A percentile compares a stretch with the other conserved stretches of the same genome.
These are phyloP conservation scores for Odontamblyopus lacepedii DNA, from an alignment of 2,797 vertebrate genomes.

Conservation along the genomic window DNA sequence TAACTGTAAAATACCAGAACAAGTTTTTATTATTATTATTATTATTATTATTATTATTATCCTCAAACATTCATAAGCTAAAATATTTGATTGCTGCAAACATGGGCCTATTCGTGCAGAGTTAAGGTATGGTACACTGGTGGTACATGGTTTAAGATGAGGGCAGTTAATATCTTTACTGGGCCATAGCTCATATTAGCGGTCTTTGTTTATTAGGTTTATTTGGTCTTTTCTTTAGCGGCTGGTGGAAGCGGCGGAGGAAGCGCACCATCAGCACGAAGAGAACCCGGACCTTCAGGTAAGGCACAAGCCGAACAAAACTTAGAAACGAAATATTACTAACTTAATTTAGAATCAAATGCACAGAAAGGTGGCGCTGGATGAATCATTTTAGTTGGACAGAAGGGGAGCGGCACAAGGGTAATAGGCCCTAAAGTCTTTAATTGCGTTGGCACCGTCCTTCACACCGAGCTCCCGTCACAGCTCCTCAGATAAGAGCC, in stretches of 20 bases:
- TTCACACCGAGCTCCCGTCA: constrained; percentile 53
- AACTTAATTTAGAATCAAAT: background rate
- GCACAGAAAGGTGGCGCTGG: constrained; percentile 11
- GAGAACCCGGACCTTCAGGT: constrained; percentile 97
- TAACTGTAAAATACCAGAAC: background rate
- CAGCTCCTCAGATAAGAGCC: constrained; percentile 35
- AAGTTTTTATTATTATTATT: background rate
- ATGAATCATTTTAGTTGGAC: constrained; percentile 29
- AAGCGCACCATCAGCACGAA: constrained; percentile 94
- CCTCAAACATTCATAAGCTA: background rate
- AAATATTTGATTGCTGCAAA: background rate
- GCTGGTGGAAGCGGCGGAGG: constrained; percentile 95
- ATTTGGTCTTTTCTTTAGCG: constrained; percentile 72
- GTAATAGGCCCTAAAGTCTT: constrained; percentile 51
- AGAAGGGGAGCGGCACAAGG: constrained; percentile 38
- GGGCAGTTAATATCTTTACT: background rate
- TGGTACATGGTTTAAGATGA: background rate
- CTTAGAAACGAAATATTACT: background rate
- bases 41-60: background rate
- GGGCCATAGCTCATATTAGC: background rate
- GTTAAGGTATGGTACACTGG: background rate
- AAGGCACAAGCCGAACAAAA: constrained; percentile 34
- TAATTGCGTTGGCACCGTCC: constrained; percentile 52
- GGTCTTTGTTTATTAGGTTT: background rate
- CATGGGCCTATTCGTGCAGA: background rate